These are phyloP conservation scores for Acleris laterana DNA, from an alignment of 2,888 invertebrate species.

Conservation along the genomic window DNA sequence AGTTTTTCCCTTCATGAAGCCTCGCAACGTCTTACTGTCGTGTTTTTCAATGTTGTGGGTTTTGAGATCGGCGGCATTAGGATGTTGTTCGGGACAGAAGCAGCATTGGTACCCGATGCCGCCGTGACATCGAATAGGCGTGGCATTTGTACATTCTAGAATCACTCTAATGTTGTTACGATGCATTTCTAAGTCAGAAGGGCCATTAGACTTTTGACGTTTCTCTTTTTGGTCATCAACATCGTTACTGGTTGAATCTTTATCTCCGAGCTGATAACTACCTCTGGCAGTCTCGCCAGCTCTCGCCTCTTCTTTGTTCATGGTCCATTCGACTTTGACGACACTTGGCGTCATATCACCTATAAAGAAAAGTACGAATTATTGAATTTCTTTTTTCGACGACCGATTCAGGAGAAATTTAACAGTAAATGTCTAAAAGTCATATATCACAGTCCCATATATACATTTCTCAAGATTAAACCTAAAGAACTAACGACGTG, in stretches of 20 bases:
- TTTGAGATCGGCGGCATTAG: conserved; percentile 53
- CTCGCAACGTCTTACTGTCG: conserved; percentile 44
- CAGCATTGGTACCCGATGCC: conserved; percentile 58
- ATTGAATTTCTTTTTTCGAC: conserved; percentile 42
- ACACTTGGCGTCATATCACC: conserved; percentile 29
- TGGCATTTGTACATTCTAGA: conserved; percentile 58
- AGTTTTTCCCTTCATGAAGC: conserved; percentile 51
- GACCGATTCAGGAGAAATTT: conserved; percentile 36
- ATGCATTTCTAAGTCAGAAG: conserved; percentile 54
- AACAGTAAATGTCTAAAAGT: too few relatives aligned
- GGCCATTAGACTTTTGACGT: conserved; percentile 39
- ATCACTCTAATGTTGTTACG: conserved; percentile 52
- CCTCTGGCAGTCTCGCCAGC: conserved; percentile 1
- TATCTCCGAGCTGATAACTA: conserved; percentile 9
- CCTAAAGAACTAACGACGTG: too few relatives aligned
- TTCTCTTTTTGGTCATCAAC: conserved; percentile 25
- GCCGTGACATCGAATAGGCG: conserved; percentile 54
- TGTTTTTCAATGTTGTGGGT: conserved; percentile 51
- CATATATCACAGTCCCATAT: too few relatives aligned
- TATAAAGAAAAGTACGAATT: conserved; percentile 39
- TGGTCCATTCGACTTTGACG: conserved; percentile 28
- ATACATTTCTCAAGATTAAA: too few relatives aligned
- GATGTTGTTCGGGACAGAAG: conserved; percentile 51
- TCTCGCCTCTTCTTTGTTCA: conserved; percentile 18
- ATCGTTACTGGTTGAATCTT: conserved; percentile 15